A percentile compares a stretch with the other conserved stretches of the same genome.
These are phyloP conservation scores for Athene cunicularia DNA, from an alignment of 2,113 vertebrate species.

Conservation along the genomic window DNA sequence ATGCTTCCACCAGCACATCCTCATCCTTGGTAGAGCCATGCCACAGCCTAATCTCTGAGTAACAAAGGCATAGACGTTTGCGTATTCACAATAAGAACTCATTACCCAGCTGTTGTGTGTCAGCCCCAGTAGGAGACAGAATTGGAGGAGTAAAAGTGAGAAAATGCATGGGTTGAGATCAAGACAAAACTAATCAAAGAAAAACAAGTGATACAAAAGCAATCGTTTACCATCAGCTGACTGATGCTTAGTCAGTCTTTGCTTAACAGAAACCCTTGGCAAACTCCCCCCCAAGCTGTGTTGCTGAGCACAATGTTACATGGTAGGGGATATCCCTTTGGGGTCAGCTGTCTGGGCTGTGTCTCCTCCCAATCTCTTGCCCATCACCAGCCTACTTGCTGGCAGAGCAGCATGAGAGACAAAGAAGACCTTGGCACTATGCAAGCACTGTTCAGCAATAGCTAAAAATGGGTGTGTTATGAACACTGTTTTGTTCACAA, in stretches of 20 bases:
- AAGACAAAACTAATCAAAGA: not conserved
- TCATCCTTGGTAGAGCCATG: not conserved
- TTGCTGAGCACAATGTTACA: rapidly evolving
- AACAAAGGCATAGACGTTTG: too few species aligned
- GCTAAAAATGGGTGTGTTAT: not conserved
- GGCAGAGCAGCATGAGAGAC: not conserved
- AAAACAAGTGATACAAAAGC: not conserved
- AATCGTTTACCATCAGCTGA: not conserved
- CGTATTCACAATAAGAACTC: not conserved
- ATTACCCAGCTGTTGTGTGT: not conserved
- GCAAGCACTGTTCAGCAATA: not conserved
- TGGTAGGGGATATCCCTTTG: not conserved
- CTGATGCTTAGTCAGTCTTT: not conserved
- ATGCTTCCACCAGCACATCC: not conserved
- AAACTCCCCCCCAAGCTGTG: not conserved
- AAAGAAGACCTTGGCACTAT: not conserved
- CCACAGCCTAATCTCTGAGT: not conserved
- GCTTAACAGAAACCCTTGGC: not conserved
- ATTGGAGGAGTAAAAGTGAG: not conserved
- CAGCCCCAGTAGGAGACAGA: not conserved
- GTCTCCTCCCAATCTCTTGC: not conserved
- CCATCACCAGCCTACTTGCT: not conserved
- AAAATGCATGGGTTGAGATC: not conserved
- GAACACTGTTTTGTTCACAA: not conserved
- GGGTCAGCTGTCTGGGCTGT: not conserved